Evolutionary conservation across 2,797 vertebrate species (phyloP).

Genomic region (Cossypha niveicapilla): DNA sequence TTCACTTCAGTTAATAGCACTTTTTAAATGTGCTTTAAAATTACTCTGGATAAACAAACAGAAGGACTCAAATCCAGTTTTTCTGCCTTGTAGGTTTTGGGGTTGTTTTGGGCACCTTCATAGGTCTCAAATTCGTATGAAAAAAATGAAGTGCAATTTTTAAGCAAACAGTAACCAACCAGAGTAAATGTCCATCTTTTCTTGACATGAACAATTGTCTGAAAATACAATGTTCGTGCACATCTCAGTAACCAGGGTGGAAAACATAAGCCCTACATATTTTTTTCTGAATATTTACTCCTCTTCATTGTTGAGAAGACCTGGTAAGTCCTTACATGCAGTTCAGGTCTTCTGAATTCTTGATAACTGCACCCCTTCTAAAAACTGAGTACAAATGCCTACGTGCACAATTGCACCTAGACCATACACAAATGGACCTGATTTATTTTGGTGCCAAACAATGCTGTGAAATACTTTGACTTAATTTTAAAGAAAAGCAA

Average conservation of each 20-base stretch:
- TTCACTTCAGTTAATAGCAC: conserved; percentile 4
- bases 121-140: background rate
- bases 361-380: background rate
- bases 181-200: background rate
- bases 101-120: background rate
- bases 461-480: conserved; percentile 16
- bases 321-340: background rate
- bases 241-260: background rate
- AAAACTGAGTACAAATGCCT: background rate
- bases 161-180: background rate
- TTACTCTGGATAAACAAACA: background rate
- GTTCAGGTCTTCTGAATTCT: background rate
- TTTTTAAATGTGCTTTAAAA: background rate
- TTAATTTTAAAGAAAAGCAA: conserved; percentile 49
- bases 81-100: background rate
- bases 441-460: conserved; percentile 17
- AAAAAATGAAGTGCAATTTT: background rate
- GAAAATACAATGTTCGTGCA: background rate
- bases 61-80: background rate
- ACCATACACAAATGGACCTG: background rate
- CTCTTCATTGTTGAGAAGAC: background rate
- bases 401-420: background rate
- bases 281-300: background rate
- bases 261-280: background rate
- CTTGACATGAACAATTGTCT: background rate